phyloP scores from a whole-genome alignment of 2,797 vertebrate species.

The Pampus argenteus region DNA sequence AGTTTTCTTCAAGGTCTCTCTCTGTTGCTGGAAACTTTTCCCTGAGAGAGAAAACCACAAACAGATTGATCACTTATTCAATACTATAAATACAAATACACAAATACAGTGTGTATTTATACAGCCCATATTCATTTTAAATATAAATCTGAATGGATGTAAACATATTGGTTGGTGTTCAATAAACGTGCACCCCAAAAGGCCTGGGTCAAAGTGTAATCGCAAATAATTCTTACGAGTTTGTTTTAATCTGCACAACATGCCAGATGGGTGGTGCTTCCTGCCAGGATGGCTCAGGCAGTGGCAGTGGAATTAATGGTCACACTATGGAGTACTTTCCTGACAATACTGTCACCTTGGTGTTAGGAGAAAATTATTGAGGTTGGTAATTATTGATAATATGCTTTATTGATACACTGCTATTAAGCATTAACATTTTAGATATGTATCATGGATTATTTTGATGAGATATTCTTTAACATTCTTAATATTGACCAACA shows the following conservation, averaged over 20 bases:
- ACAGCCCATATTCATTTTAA: neutral
- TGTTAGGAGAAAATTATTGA: neutral
- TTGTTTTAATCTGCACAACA: slow-evolving; percentile 65
- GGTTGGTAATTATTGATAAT: too few species aligned
- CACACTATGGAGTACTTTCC: slow-evolving; percentile 15
- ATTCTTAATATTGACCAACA: neutral
- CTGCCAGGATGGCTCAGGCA: slow-evolving; percentile 33
- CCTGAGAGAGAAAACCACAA: slow-evolving; percentile 80
- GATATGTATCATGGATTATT: neutral
- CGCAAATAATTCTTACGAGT: slow-evolving; percentile 63
- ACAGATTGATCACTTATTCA: slow-evolving; percentile 5
- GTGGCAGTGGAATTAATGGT: slow-evolving; percentile 30
- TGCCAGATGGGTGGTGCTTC: slow-evolving; percentile 56
- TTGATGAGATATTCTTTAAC: too few species aligned
- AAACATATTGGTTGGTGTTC: neutral
- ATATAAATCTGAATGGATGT: neutral
- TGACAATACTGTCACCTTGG: neutral
- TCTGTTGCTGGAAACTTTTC: slow-evolving; percentile 98
- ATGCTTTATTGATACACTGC: neutral
- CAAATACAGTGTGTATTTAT: slow-evolving; percentile 4
- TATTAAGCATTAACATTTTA: neutral
- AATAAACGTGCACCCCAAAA: slow-evolving; percentile 32
- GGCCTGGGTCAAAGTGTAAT: slow-evolving; percentile 59
- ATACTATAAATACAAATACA: neutral
- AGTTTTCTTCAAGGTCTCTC: slow-evolving; percentile 97